Evolutionary conservation across 1,140 invertebrate genomes (phyloP).

Genomic region (Streblospio benedicti): DNA sequence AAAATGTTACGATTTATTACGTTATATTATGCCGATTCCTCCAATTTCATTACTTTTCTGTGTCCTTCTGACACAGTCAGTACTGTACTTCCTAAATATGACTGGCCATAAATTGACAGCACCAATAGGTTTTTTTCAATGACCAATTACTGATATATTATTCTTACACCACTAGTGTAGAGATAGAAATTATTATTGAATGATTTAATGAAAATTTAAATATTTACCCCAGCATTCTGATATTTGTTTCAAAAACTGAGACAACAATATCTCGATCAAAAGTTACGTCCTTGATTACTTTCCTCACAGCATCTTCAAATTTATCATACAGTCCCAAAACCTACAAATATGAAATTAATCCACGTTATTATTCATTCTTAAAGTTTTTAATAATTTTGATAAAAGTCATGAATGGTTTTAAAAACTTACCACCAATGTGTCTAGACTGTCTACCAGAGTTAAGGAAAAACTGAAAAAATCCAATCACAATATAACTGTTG

Average conservation of each 20-base stretch:
- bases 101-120: too few relatives aligned
- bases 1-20: too few relatives aligned
- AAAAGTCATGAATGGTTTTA: background rate
- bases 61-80: too few relatives aligned
- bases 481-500: constrained; percentile 19
- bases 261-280: constrained; percentile 94
- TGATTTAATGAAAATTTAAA: constrained; percentile 1
- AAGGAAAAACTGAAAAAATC: constrained; percentile 78
- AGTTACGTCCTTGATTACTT: constrained; percentile 65
- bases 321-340: constrained; percentile 84
- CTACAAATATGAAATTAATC: constrained; percentile 33
- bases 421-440: constrained; percentile 71
- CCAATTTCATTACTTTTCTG: too few relatives aligned
- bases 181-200: constrained; percentile 6
- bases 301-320: constrained; percentile 82
- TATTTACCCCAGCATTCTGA: constrained; percentile 81
- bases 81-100: too few relatives aligned
- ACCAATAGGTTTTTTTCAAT: too few relatives aligned
- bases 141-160: too few relatives aligned
- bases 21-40: too few relatives aligned
- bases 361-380: too few relatives aligned
- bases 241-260: constrained; percentile 97
- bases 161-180: too few relatives aligned
- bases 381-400: too few relatives aligned
- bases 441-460: constrained; percentile 87